Evolutionary conservation across 2,888 invertebrate species (phyloP).

Genomic region (Rutpela maculata): DNA sequence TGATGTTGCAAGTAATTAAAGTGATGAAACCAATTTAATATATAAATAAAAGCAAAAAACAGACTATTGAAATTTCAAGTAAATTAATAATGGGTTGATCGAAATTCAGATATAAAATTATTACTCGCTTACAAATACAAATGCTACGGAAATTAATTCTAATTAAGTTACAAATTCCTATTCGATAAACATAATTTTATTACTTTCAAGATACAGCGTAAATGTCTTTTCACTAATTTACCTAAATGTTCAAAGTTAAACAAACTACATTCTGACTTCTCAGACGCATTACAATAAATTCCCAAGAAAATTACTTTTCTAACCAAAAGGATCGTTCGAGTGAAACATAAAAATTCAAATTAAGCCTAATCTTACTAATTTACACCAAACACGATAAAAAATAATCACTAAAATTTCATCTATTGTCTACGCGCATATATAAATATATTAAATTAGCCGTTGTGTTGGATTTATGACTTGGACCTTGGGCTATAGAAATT

Average conservation of each 20-base stretch:
- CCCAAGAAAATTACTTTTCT: neutral
- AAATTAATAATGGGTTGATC: no score
- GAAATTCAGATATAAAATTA: no score
- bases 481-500: slow-evolving; percentile 14
- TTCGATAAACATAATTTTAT: neutral
- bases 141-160: no score
- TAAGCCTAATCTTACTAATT: slow-evolving; percentile 28
- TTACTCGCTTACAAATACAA: no score
- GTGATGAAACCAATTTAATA: no score
- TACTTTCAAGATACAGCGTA: neutral
- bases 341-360: slow-evolving; percentile 29
- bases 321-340: neutral
- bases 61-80: no score
- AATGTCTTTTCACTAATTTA: neutral
- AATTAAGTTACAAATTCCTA: neutral
- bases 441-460: slow-evolving; percentile 5
- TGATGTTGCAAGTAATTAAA: no score
- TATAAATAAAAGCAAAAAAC: no score
- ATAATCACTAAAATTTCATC: slow-evolving; percentile 8
- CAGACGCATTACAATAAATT: slow-evolving; percentile 3
- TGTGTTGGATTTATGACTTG: neutral
- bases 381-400: slow-evolving; percentile 27
- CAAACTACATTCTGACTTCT: neutral
- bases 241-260: neutral
- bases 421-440: slow-evolving; percentile 27